Percentiles rank a stretch among this genome's conserved stretches.
Evolutionary conservation across 2,113 vertebrate genomes (phyloP).

Genomic region (Myrmecophaga tridactyla): DNA sequence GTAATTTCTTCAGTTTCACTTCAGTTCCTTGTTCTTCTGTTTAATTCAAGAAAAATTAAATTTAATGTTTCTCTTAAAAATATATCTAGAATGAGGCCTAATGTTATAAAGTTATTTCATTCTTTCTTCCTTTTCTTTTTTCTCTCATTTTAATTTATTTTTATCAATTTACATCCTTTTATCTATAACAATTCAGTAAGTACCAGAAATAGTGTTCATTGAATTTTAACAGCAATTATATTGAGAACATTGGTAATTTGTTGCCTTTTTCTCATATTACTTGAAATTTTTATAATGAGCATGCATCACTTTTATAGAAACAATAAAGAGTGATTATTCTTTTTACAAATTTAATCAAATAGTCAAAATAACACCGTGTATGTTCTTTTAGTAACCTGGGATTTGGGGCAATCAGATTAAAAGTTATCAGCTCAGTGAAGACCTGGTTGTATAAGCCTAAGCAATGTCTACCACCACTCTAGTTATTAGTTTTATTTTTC

Average conservation of each 20-base stretch:
- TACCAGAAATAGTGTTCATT: slow-evolving; percentile 25
- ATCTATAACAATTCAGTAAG: slow-evolving; percentile 29
- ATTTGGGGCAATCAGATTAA: slow-evolving; percentile 47
- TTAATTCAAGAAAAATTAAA: slow-evolving; percentile 44
- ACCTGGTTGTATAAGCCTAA: background rate
- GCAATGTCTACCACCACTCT: background rate
- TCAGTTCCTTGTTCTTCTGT: slow-evolving; percentile 23
- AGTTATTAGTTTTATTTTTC: background rate
- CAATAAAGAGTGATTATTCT: slow-evolving; percentile 55
- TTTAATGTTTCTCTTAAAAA: background rate
- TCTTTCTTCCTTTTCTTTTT: background rate
- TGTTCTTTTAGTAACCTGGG: slow-evolving; percentile 56
- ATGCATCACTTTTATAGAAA: slow-evolving; percentile 57
- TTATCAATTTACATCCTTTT: background rate
- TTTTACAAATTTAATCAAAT: slow-evolving; percentile 57
- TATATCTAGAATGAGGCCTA: background rate
- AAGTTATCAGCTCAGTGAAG: background rate
- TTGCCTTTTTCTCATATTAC: slow-evolving; percentile 23
- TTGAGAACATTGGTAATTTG: slow-evolving; percentile 18
- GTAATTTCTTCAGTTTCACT: too few species aligned
- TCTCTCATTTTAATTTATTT: slow-evolving; percentile 31
- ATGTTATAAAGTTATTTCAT: background rate
- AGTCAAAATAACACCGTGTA: slow-evolving; percentile 51
- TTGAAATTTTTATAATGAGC: slow-evolving; percentile 39
- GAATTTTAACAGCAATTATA: slow-evolving; percentile 34